Evolutionary conservation across 1,140 invertebrate species (phyloP), one percentile per base, ranked within the genome.

Genomic region (Papilio helenus): DNA sequence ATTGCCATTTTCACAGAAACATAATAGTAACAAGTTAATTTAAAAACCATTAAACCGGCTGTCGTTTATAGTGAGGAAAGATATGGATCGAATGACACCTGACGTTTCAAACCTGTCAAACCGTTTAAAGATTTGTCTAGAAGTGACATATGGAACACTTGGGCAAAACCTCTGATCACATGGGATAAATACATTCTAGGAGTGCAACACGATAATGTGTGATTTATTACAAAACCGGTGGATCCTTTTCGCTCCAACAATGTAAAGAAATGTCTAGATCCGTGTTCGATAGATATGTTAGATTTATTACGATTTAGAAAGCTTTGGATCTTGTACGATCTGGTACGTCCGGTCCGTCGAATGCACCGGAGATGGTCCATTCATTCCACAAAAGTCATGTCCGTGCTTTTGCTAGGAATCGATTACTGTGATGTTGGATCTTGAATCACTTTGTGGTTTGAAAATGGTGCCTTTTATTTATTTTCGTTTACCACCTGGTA

Each of bases 291-390:
- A 68, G 61, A 68, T 68, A 68, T 72, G 68, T 42, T n/a, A 72
- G 71, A 72, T 72, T 72, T 72, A 72, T 72, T 72, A 72, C 42
- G 9, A 23, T 72, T 72, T 72, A 72, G 39, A 72, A 72, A 72
- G 71, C 71, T 72, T 72, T 72, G 71, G 42, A 16, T 72, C 71
- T 42, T 72, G 71, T 44, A 72, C 71, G n/a, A 20, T 39, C 39
- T 23, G 18, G 34, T 20, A 34, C 18, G 65, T 72, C 71, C 71
- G 71, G 71, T 72, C 42, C 71, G 18, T 34, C 68, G 29, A 72
- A 72, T 72, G 71, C 34, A 72, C 71, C 71, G 71, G 71, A 72
- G 34, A 72, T 72, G 39, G 71, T 72, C 18, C 71, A 72, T 72
- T 44, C 71, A 44, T 72, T 72, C 71, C 18, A 72, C 34, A 72